These are phyloP conservation scores for Gastrophysa polygoni DNA, from an alignment of 2,888 invertebrate species.

Conservation along the genomic window DNA sequence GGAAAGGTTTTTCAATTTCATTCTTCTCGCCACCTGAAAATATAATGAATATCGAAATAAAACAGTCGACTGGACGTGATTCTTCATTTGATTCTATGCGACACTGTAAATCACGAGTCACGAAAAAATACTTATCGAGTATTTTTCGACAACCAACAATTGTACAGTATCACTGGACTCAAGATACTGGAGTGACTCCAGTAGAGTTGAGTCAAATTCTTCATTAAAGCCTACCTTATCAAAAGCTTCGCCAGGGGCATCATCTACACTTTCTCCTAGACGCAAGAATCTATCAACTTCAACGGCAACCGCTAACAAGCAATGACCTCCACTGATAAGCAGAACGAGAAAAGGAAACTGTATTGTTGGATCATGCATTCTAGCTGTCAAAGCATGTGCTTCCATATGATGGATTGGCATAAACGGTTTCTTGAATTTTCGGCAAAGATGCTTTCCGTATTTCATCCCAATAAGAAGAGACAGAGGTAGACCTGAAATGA, in stretches of 20 bases:
- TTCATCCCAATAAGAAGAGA: slow-evolving; percentile 81
- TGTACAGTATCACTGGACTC: too few species aligned
- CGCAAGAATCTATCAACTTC: slow-evolving; percentile 77
- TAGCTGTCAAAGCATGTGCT: slow-evolving; percentile 91
- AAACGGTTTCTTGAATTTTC: slow-evolving; percentile 73
- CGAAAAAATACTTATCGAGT: too few species aligned
- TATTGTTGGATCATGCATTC: slow-evolving; percentile 72
- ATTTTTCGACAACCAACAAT: too few species aligned
- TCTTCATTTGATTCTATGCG: too few species aligned
- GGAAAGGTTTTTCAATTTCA: slow-evolving; percentile 80
- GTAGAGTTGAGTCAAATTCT: too few species aligned
- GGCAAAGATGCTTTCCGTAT: slow-evolving; percentile 80
- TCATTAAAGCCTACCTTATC: slow-evolving; percentile 73
- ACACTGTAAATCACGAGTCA: too few species aligned
- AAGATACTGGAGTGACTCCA: too few species aligned
- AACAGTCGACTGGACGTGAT: background rate
- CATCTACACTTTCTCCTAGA: slow-evolving; percentile 80
- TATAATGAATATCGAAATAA: background rate
- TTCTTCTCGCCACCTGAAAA: slow-evolving; percentile 73
- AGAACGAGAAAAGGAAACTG: slow-evolving; percentile 89
- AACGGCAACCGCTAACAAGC: slow-evolving; percentile 77
- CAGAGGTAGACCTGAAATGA: slow-evolving; percentile 68
- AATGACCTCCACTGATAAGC: slow-evolving; percentile 93
- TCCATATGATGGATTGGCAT: slow-evolving; percentile 99
- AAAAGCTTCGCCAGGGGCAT: slow-evolving; percentile 91